phyloP scores from a whole-genome alignment of 2,797 vertebrate species.

The Holocentrus rufus region DNA sequence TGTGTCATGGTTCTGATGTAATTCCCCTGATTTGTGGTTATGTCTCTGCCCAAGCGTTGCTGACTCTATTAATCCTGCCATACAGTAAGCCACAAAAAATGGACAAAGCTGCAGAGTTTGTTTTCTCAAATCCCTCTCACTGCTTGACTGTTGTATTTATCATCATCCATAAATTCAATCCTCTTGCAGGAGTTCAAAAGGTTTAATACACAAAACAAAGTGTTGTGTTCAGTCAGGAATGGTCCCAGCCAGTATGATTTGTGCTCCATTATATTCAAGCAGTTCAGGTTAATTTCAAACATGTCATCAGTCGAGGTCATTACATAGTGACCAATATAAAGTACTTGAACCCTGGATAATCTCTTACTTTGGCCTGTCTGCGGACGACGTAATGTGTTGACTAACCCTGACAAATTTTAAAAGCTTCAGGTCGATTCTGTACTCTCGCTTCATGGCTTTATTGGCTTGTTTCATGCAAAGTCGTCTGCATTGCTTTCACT shows the following conservation, averaged over 20 bases:
- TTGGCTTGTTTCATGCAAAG: conserved; percentile 55
- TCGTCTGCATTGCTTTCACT: conserved; percentile 43
- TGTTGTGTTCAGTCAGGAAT: not conserved
- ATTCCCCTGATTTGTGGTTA: conserved; percentile 11
- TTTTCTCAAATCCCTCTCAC: conserved; percentile 1
- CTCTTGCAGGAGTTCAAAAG: conserved; percentile 14
- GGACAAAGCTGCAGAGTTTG: not conserved
- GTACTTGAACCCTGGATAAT: conserved; percentile 36
- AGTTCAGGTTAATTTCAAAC: conserved; percentile 3
- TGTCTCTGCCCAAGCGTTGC: conserved; percentile 28
- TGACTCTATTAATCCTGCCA: conserved; percentile 16
- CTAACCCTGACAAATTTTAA: conserved; percentile 45
- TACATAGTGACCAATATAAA: conserved; percentile 20
- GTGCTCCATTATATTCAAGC: not conserved
- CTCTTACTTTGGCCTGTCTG: not conserved
- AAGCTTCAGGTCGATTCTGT: conserved; percentile 39
- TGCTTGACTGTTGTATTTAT: conserved; percentile 20
- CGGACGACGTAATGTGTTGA: conserved; percentile 13
- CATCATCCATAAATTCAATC: not conserved
- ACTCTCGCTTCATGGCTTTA: conserved; percentile 71
- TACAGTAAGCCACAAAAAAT: not conserved
- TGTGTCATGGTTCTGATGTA: conserved; percentile 43
- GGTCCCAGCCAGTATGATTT: conserved; percentile 8
- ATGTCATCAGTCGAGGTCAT: not conserved
- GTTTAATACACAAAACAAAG: conserved; percentile 7